Conservation (phyloP, 2,888 invertebrate genomes). For the Ophion obscuratus region DNA sequence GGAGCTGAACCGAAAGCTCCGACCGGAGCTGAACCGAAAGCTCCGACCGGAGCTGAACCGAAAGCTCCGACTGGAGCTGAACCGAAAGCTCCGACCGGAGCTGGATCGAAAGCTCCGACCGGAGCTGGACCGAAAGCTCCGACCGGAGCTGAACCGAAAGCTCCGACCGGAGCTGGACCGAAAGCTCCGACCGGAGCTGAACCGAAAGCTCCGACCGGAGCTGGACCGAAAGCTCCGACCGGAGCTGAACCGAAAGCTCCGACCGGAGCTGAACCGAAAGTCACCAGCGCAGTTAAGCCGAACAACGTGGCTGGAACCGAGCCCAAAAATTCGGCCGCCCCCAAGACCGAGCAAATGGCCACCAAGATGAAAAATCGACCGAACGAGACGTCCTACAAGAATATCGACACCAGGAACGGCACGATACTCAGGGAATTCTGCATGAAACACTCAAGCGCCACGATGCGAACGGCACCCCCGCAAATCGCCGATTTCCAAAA, state of each 20-base stretch:
- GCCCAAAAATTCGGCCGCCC: neutral
- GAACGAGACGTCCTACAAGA: constrained; percentile 43
- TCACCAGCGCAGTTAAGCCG: neutral
- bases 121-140: too few relatives aligned
- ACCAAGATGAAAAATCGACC: neutral
- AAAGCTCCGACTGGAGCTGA: neutral
- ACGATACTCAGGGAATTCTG: constrained; percentile 55
- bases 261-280: neutral
- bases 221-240: neutral
- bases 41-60: neutral
- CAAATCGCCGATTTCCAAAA: constrained; percentile 32
- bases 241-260: neutral
- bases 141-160: neutral
- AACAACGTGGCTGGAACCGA: neutral
- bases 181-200: neutral
- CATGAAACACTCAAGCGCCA: constrained; percentile 33
- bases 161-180: neutral
- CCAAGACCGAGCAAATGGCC: neutral
- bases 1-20: neutral
- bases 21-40: neutral
- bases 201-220: neutral
- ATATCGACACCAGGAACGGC: constrained; percentile 11
- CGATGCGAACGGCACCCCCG: constrained; percentile 13
- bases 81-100: neutral
- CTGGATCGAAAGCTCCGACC: too few relatives aligned